Conservation (phyloP, 2,113 vertebrate species). For the Pseudonaja textilis region DNA sequence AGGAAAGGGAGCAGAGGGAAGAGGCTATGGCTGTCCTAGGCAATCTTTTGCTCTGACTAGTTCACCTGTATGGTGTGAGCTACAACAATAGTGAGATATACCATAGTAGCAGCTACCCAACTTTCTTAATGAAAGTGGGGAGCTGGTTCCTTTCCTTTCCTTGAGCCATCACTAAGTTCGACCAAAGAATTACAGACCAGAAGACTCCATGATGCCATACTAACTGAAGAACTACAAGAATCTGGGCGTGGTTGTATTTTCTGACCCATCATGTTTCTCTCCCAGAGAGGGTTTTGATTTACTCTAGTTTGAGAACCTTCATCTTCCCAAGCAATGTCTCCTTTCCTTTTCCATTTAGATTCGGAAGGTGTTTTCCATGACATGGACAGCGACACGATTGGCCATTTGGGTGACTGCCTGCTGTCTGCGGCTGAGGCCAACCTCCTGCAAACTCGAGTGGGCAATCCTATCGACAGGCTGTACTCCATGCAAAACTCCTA, state of each 20-base stretch:
- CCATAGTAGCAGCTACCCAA: too few species aligned
- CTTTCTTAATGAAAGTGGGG: neutral
- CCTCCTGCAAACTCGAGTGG: constrained; percentile 78
- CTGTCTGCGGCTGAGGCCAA: constrained; percentile 74
- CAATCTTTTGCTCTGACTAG: neutral
- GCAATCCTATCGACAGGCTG: constrained; percentile 88
- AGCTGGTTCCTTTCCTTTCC: neutral
- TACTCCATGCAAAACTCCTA: constrained; percentile 94
- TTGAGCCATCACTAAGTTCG: neutral
- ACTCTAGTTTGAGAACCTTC: neutral
- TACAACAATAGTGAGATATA: neutral
- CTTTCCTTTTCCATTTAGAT: constrained; percentile 57
- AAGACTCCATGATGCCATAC: neutral
- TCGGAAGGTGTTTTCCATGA: constrained; percentile 86
- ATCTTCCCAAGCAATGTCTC: too few species aligned
- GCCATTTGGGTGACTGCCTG: constrained; percentile 85
- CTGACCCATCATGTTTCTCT: neutral
- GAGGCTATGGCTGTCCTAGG: neutral
- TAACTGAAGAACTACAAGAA: neutral
- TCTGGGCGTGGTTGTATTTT: neutral
- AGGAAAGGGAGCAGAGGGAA: neutral
- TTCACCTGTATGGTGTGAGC: neutral
- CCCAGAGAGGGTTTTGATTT: neutral
- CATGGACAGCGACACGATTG: constrained; percentile 84
- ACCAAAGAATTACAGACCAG: neutral